Evolutionary conservation across 2,888 invertebrate species (phyloP).

Genomic region (Microctonus brassicae): DNA sequence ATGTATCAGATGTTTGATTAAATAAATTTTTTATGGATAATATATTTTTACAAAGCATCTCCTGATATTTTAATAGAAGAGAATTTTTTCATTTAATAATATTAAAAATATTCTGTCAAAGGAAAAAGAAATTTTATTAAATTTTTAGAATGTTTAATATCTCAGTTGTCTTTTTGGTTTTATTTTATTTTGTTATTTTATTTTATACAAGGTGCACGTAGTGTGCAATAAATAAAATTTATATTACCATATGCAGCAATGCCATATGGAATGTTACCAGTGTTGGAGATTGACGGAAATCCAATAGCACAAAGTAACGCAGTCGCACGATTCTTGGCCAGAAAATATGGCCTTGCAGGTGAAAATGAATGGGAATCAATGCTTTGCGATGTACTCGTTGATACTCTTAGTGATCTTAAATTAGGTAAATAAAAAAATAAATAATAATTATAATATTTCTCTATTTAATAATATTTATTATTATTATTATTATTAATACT

Average conservation of each 20-base stretch:
- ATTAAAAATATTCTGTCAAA: not conserved
- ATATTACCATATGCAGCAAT: conserved; percentile 65
- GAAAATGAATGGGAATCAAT: conserved; percentile 73
- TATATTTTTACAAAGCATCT: too few relatives aligned
- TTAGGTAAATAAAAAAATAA: conserved; percentile 66
- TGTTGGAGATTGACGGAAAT: conserved; percentile 74
- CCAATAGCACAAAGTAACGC: conserved; percentile 73
- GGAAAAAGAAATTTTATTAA: not conserved
- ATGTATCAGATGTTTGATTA: not conserved
- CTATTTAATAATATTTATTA: conserved; percentile 9
- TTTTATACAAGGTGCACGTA: not conserved
- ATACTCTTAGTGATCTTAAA: conserved; percentile 72
- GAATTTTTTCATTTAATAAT: not conserved
- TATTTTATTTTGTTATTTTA: not conserved
- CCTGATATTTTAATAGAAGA: too few relatives aligned
- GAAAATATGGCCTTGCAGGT: conserved; percentile 72
- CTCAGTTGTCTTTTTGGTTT: too few relatives aligned
- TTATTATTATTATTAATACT: not conserved
- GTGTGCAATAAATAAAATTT: not conserved
- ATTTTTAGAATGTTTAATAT: too few relatives aligned
- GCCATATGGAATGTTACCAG: conserved; percentile 74
- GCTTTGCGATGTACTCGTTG: conserved; percentile 73
- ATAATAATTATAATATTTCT: not conserved
- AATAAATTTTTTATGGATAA: conserved; percentile 12
- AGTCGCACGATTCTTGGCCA: conserved; percentile 73